A percentile compares a stretch with the other conserved stretches of the same genome.
Evolutionary conservation across 2,113 vertebrate species (phyloP).

Genomic region (Bubo bubo): DNA sequence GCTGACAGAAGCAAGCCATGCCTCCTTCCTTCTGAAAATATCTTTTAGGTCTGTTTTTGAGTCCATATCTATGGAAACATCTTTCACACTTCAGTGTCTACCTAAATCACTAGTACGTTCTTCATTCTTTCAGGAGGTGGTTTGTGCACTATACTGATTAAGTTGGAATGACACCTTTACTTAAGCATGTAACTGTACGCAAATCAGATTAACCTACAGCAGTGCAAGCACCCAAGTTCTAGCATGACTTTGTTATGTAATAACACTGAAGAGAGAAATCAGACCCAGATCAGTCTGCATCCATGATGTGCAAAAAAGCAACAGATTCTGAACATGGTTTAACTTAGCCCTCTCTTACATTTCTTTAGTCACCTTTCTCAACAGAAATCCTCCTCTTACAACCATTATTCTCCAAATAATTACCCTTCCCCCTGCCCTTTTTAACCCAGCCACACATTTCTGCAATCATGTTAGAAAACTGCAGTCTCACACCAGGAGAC

Average conservation of each 20-base stretch:
- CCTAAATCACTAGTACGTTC: not conserved
- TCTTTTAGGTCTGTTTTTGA: not conserved
- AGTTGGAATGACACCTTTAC: not conserved
- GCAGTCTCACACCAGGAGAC: not conserved
- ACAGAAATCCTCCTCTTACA: not conserved
- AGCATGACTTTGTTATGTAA: not conserved
- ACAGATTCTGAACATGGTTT: not conserved
- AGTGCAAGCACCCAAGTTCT: not conserved
- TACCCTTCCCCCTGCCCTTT: not conserved
- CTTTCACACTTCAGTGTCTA: not conserved
- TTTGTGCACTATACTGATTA: not conserved
- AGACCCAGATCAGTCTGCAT: not conserved
- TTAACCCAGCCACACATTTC: not conserved
- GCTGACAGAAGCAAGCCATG: not conserved
- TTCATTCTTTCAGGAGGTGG: not conserved
- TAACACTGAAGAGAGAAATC: not conserved
- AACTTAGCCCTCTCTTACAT: not conserved
- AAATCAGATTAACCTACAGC: conserved; percentile 6
- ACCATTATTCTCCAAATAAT: not conserved
- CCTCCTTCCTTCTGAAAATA: not conserved
- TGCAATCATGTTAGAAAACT: not conserved
- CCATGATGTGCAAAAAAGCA: not conserved
- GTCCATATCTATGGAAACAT: fast-evolving
- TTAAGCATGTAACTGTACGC: not conserved
- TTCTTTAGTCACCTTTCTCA: not conserved